These are phyloP conservation scores for Mandrillus leucophaeus DNA, from an alignment of 2,113 vertebrate genomes.

Conservation along the genomic window DNA sequence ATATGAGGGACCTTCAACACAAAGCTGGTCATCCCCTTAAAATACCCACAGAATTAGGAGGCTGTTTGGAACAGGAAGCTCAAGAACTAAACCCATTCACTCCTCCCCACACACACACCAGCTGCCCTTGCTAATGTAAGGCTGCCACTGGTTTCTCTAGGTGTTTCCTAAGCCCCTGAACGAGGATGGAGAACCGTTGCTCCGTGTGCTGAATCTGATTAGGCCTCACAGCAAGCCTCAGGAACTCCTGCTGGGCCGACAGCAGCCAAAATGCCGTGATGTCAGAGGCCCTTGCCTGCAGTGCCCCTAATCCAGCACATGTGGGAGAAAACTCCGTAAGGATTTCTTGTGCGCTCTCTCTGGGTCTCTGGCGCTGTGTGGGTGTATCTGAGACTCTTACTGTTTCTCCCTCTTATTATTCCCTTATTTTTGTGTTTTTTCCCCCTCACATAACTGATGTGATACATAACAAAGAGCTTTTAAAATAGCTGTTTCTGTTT, in stretches of 20 bases:
- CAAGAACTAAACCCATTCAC: neutral
- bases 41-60: neutral
- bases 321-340: neutral
- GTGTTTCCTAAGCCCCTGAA: neutral
- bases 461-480: neutral
- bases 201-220: neutral
- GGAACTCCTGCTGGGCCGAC: neutral
- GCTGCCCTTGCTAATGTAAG: neutral
- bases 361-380: neutral
- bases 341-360: fast-evolving
- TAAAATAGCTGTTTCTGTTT: neutral
- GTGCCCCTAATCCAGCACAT: fast-evolving
- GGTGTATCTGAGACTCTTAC: neutral
- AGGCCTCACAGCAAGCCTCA: neutral
- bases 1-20: fast-evolving
- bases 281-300: neutral
- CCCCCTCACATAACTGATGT: neutral
- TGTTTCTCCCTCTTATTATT: neutral
- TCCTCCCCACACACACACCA: fast-evolving
- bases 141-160: neutral
- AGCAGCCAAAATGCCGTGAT: fast-evolving
- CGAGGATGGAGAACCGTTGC: no score
- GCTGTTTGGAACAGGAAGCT: neutral
- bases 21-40: neutral
- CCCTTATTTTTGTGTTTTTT: neutral